phyloP scores from a whole-genome alignment of 2,797 vertebrate genomes.

The Lepidocolaptes lacrymiger region DNA sequence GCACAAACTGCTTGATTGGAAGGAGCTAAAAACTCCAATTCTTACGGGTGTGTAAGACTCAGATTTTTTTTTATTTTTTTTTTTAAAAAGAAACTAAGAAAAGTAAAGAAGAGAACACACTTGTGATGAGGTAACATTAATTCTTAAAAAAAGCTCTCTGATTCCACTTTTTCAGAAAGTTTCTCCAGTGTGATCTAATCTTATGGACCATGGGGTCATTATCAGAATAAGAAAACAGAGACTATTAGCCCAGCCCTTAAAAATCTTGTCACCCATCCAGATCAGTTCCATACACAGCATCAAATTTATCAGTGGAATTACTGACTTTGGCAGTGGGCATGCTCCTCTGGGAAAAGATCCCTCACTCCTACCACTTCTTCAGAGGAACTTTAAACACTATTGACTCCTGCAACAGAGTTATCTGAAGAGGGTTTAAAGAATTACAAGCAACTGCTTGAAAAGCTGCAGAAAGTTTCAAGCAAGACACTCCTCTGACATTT shows the following conservation, averaged over 20 bases:
- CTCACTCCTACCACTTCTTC: neutral
- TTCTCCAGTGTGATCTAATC: neutral
- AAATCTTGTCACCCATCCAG: neutral
- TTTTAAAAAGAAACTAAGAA: neutral
- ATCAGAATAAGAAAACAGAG: neutral
- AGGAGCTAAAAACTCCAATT: neutral
- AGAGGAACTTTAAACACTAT: neutral
- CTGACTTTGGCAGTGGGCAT: neutral
- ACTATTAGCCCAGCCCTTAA: neutral
- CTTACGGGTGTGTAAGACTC: neutral
- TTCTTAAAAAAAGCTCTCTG: neutral
- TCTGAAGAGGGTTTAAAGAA: neutral
- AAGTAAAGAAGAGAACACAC: neutral
- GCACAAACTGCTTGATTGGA: neutral
- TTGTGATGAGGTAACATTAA: neutral
- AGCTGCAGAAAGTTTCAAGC: neutral
- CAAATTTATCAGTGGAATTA: neutral
- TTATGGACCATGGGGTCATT: neutral
- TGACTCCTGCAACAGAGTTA: neutral
- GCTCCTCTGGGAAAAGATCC: neutral
- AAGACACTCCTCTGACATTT: neutral
- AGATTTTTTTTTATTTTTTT: neutral
- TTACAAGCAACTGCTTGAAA: neutral
- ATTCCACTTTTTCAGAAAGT: neutral
- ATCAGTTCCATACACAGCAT: neutral